phyloP scores from a whole-genome alignment of 2,797 vertebrate species.

The Avahi laniger region DNA sequence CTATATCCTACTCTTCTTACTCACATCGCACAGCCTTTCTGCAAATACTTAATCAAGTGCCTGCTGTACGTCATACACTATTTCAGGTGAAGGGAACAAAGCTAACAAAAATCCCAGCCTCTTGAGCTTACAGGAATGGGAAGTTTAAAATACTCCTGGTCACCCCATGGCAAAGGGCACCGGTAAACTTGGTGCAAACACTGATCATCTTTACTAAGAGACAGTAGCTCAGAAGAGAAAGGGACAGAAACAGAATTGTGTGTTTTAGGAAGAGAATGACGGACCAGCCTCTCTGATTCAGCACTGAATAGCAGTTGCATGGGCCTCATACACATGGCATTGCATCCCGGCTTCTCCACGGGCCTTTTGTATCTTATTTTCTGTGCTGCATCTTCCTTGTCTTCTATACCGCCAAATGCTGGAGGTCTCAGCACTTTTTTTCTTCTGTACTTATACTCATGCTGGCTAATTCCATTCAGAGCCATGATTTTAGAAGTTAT shows the following conservation, averaged over 20 bases:
- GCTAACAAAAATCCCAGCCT: background rate
- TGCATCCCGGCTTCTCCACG: background rate
- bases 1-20: background rate
- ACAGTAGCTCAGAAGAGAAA: background rate
- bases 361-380: background rate
- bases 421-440: background rate
- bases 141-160: background rate
- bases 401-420: background rate
- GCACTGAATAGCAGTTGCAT: accelerated
- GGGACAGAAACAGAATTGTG: background rate
- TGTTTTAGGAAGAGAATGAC: background rate
- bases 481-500: background rate
- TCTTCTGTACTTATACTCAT: background rate
- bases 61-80: background rate
- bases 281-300: background rate
- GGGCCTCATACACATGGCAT: accelerated
- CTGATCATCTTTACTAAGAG: background rate
- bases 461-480: background rate
- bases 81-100: background rate
- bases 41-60: background rate
- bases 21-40: too few relatives aligned
- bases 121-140: background rate
- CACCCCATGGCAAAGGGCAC: background rate
- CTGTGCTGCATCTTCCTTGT: background rate
- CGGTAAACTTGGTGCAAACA: background rate